Evolutionary conservation across 2,888 invertebrate genomes (phyloP).

Genomic region (Lochmaea crataegi): DNA sequence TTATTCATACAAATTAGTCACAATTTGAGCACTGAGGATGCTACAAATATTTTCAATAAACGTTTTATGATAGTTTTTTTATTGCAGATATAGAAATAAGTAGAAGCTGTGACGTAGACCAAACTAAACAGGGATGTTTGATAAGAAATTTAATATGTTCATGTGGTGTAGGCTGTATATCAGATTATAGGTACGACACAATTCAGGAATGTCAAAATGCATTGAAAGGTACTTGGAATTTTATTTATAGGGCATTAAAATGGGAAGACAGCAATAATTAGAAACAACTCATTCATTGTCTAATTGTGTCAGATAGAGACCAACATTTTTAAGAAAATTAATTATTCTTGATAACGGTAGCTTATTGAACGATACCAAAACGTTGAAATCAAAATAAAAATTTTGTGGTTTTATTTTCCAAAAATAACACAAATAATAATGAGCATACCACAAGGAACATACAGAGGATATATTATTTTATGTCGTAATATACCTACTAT

Average conservation of each 20-base stretch:
- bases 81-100: slow-evolving; percentile 40
- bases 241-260: slow-evolving; percentile 10
- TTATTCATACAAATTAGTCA: too few relatives aligned
- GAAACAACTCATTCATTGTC: neutral
- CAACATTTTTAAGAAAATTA: too few relatives aligned
- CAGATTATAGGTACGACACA: slow-evolving; percentile 73
- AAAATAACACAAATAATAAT: too few relatives aligned
- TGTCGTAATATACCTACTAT: neutral
- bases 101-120: slow-evolving; percentile 69
- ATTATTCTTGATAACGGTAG: too few relatives aligned
- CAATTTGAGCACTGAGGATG: too few relatives aligned
- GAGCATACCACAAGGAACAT: too few relatives aligned
- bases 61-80: neutral
- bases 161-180: slow-evolving; percentile 75
- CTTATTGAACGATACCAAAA: too few relatives aligned
- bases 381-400: too few relatives aligned
- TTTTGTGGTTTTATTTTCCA: too few relatives aligned
- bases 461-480: too few relatives aligned
- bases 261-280: neutral
- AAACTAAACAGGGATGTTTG: slow-evolving; percentile 73
- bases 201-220: slow-evolving; percentile 73
- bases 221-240: slow-evolving; percentile 68
- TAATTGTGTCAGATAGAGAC: too few relatives aligned
- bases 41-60: too few relatives aligned
- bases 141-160: slow-evolving; percentile 72